Conservation (phyloP, 2,888 invertebrate genomes). For the Plutella xylostella region DNA sequence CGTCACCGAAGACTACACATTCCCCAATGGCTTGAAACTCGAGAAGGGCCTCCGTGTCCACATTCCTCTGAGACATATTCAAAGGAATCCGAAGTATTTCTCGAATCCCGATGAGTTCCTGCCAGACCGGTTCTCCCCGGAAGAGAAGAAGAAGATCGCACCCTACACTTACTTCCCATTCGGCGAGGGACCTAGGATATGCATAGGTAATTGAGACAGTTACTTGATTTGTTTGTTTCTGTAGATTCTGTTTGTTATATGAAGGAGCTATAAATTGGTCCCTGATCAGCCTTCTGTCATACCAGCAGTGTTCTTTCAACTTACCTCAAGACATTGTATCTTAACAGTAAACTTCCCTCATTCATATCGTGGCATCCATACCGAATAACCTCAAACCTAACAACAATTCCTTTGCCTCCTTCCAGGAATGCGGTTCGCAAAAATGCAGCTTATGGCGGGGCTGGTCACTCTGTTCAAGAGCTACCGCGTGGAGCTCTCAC, state of each 20-base stretch:
- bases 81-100: constrained; percentile 17
- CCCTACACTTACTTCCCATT: constrained; percentile 13
- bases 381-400: too few species aligned
- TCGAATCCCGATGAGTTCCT: constrained; percentile 14
- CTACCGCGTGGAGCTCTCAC: constrained; percentile 14
- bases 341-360: too few species aligned
- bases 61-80: constrained; percentile 17
- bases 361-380: too few species aligned
- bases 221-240: too few species aligned
- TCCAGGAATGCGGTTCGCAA: constrained; percentile 19
- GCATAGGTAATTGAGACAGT: constrained; percentile 14
- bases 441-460: constrained; percentile 18
- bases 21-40: constrained; percentile 12
- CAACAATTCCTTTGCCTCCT: too few species aligned
- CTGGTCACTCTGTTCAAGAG: constrained; percentile 16
- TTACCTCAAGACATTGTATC: too few species aligned
- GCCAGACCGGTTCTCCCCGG: constrained; percentile 13
- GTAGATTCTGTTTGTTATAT: too few species aligned
- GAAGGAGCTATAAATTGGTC: too few species aligned
- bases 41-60: constrained; percentile 17
- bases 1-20: constrained; percentile 10
- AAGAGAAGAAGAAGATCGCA: constrained; percentile 6
- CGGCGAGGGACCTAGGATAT: constrained; percentile 12
- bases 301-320: too few species aligned
- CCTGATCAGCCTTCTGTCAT: too few species aligned